These are phyloP conservation scores for Drosophila flavopinicola DNA, from an alignment of 2,888 invertebrate genomes.

Conservation along the genomic window DNA sequence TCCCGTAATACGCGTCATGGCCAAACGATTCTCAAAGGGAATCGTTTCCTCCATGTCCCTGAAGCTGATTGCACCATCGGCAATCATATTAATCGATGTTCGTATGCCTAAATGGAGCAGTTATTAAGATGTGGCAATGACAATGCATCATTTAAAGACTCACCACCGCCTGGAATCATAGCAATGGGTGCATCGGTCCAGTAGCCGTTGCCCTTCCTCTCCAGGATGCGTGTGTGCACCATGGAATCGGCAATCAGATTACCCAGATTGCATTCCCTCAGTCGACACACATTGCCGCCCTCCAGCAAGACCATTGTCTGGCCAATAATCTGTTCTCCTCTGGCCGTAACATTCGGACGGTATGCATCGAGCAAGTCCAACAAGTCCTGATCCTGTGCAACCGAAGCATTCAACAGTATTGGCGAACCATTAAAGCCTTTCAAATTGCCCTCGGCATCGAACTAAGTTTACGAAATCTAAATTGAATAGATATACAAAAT, in stretches of 20 bases:
- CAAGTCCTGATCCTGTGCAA: constrained; percentile 89
- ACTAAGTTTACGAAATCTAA: constrained; percentile 82
- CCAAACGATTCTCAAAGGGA: constrained; percentile 91
- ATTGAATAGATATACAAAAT: too few relatives aligned
- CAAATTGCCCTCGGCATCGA: constrained; percentile 90
- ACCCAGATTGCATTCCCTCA: constrained; percentile 92
- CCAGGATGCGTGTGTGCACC: constrained; percentile 85
- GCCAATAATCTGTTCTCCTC: constrained; percentile 88
- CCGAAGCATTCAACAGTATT: constrained; percentile 88
- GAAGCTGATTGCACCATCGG: constrained; percentile 87
- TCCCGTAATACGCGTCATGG: constrained; percentile 88
- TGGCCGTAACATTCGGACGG: constrained; percentile 85
- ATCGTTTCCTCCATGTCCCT: constrained; percentile 90
- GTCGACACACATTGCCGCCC: constrained; percentile 88
- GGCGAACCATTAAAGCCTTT: constrained; percentile 89
- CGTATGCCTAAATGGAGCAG: constrained; percentile 85
- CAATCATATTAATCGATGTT: constrained; percentile 86
- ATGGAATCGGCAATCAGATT: constrained; percentile 92
- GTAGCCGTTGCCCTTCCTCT: constrained; percentile 81
- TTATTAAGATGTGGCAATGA: neutral
- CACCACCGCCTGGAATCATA: constrained; percentile 90
- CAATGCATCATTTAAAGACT: neutral
- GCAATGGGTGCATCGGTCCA: constrained; percentile 93
- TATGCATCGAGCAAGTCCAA: constrained; percentile 87
- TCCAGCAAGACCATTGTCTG: constrained; percentile 89